Evolutionary conservation across 37 sponge, comb jelly and placozoan genomes (phyloP).

Genomic region (Spongilla lacustris): DNA sequence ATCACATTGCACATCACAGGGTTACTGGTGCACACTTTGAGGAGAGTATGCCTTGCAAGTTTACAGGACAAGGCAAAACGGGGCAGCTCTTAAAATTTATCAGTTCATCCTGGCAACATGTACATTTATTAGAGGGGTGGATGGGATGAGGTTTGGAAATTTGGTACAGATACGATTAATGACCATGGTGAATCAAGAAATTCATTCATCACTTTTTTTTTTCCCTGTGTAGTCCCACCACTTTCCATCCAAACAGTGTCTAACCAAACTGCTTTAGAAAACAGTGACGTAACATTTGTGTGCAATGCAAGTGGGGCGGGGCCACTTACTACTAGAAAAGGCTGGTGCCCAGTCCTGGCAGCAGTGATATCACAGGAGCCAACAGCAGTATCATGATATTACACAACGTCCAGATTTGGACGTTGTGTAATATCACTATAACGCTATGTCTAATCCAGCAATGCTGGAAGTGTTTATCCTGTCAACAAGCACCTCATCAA

Average conservation of each 20-base stretch:
- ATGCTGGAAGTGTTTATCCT: not conserved
- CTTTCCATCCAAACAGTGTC: not conserved
- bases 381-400: not conserved
- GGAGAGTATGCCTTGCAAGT: too few species aligned
- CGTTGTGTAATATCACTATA: not conserved
- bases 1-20: too few species aligned
- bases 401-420: not conserved
- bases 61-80: too few species aligned
- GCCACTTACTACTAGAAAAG: not conserved
- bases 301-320: not conserved
- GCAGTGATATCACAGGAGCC: not conserved
- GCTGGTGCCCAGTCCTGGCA: not conserved
- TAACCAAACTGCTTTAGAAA: not conserved
- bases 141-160: too few species aligned
- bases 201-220: not conserved
- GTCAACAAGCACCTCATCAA: not conserved
- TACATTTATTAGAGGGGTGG: too few species aligned
- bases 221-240: not conserved
- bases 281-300: not conserved
- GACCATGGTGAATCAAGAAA: too few species aligned
- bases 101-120: too few species aligned
- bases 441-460: not conserved
- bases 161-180: too few species aligned
- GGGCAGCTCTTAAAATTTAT: too few species aligned
- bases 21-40: too few species aligned